Evolutionary conservation across 2,797 vertebrate species (phyloP), one percentile per base, ranked within the genome.

Genomic region (Spheniscus humboldti): DNA sequence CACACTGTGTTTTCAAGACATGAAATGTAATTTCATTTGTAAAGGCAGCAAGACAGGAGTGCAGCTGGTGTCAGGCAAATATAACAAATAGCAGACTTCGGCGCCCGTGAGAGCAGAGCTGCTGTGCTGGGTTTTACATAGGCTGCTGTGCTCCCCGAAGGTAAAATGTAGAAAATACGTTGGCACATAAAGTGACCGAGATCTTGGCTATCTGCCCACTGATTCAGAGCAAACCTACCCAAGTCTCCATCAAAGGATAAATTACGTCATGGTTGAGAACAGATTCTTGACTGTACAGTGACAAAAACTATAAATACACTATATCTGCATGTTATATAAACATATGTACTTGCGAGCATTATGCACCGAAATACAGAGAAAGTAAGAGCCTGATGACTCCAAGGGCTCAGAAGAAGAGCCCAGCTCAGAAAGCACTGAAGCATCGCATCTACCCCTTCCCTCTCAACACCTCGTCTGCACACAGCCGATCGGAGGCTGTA

Each of bases 141-240:
- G 18, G 7, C 37, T 75, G 45, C 23, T 30, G 37, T 10, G 55
- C 71, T 90, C 80, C 67, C 30, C 31, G 67, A 77, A n/a, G 59
- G 72, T 52, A 80, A 81, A 78, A 72, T 1, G n/a, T 0, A 48
- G 41, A 39, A 16, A 33, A 24, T 17, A 11, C 13, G 5, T 62
- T 19, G 60, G 52, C n/a, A 60, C 20, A 17, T 4, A 37, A n/a
- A 2, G 63, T 50, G 74, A 6, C 47, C 10, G 45, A 84, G 69
- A 60, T 31, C 55, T 20, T 47, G 85, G 64, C 76, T 57, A 57
- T 28, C 81, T 68, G 78, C 68, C 84, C 64, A 55, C 52, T 41
- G 56, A 72, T 69, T 95, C 88, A 88, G 89, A 95, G 79, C 62
- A 55, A 97, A 85, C 62, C 69, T 74, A 78, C 80, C 57, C 84